phyloP scores from a whole-genome alignment of 2,888 invertebrate genomes.

The Netelia melanura region DNA sequence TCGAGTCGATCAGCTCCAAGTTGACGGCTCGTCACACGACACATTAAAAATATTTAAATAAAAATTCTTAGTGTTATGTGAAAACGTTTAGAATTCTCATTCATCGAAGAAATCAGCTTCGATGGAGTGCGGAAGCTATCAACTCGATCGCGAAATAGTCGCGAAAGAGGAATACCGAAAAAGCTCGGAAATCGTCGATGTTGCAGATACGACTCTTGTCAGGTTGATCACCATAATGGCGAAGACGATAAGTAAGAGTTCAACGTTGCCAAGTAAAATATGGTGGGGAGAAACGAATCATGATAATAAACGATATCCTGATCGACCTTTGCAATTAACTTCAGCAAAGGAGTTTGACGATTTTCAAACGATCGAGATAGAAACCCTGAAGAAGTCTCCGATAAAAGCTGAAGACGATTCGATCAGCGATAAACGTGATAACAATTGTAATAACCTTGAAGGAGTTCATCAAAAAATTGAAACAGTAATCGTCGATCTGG shows the following conservation, averaged over 20 bases:
- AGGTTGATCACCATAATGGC: constrained; percentile 54
- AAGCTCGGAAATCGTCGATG: constrained; percentile 8
- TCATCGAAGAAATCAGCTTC: neutral
- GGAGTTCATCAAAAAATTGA: constrained; percentile 73
- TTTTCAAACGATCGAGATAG: constrained; percentile 64
- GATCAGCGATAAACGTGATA: constrained; percentile 59
- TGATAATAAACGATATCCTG: constrained; percentile 56
- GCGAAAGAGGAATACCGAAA: constrained; percentile 2
- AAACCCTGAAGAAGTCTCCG: constrained; percentile 59
- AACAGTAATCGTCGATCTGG: constrained; percentile 67
- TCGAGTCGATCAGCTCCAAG: constrained; percentile 33
- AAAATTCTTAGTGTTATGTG: constrained; percentile 54
- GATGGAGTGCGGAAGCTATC: constrained; percentile 27
- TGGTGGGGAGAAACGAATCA: constrained; percentile 65
- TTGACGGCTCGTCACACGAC: constrained; percentile 13
- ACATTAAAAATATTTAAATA: neutral
- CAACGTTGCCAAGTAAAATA: constrained; percentile 70
- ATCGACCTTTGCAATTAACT: constrained; percentile 49
- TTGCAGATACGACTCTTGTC: neutral
- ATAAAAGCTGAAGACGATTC: constrained; percentile 52
- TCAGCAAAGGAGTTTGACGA: constrained; percentile 64
- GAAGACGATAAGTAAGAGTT: constrained; percentile 63
- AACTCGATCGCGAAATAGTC: neutral
- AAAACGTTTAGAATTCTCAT: constrained; percentile 10
- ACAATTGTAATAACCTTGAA: constrained; percentile 66